Conservation (phyloP, 1,140 invertebrate genomes). For the Eriosoma lanigerum region DNA sequence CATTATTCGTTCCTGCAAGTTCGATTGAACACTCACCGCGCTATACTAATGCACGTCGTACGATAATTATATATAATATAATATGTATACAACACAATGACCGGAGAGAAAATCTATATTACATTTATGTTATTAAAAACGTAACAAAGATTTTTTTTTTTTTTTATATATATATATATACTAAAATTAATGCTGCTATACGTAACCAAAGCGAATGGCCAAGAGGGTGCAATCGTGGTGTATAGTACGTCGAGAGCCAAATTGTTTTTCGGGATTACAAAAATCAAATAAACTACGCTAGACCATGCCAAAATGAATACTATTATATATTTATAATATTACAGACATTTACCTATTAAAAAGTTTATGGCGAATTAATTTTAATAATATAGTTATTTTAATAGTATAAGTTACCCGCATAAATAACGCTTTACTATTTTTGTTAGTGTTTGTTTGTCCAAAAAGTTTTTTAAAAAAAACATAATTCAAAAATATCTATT, state of each 20-base stretch:
- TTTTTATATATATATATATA: too few relatives aligned
- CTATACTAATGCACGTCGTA: background rate
- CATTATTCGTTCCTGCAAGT: slow-evolving; percentile 13
- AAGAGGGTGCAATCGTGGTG: background rate
- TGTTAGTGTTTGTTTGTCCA: too few relatives aligned
- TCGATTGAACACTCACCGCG: slow-evolving; percentile 15
- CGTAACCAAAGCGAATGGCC: slow-evolving; percentile 9
- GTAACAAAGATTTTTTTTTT: slow-evolving; percentile 17
- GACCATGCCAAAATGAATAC: too few relatives aligned
- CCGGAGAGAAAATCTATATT: slow-evolving; percentile 24
- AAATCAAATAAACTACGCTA: background rate
- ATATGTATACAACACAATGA: slow-evolving; percentile 13
- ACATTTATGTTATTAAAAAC: background rate
- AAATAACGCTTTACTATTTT: too few relatives aligned
- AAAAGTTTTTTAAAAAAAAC: too few relatives aligned
- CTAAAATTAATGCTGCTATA: slow-evolving; percentile 6
- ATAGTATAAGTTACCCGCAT: too few relatives aligned
- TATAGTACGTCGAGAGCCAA: background rate
- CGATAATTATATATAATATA: too few relatives aligned
- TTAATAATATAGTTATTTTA: too few relatives aligned
- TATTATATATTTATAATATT: too few relatives aligned
- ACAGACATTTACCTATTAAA: too few relatives aligned
- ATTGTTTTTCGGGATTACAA: background rate
- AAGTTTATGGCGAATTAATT: too few relatives aligned
- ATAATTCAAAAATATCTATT: too few relatives aligned